Base-by-base conservation (phyloP, 2,113 vertebrate genomes). In the Mirza zaza region DNA sequence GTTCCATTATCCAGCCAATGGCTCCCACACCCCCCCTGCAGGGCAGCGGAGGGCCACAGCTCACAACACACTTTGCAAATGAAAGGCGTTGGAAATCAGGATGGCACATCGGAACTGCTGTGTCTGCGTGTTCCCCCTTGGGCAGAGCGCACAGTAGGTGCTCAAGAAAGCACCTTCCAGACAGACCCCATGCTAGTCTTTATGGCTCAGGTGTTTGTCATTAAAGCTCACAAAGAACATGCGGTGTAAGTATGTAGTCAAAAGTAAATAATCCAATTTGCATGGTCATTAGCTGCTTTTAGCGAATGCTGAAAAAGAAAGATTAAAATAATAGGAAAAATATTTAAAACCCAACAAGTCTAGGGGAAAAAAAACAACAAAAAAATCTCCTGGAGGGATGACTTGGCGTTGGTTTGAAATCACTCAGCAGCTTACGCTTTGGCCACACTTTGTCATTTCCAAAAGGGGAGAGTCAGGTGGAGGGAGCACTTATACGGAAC, bases 81-180 rank as follows among this genome's bases (percentile, higher is more conserved):
- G 21, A 55, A 55, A n/a, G 61, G 34, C 23, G 55, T 3, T 45
- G 34, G 83, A 55, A 76, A 45, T 79, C 20, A 95, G 68, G 21
- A 68, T 0, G 42, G 42, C 27, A 29, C 13, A 18, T 29, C 3
- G 50, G 63, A 88, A 70, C 4, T 6, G 65, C 70, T 10, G 25
- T 15, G 75, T 14, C n/a, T 21, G 7, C 5, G 0, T 0, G 36
- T 17, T 59, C 59, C 17, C 23, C 39, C 27, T 5, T 1, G 0
- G 9, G 27, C 6, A 21, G 29, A 55, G 76, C 57, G 25, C 55
- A 48, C n/a, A 82, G 81, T 34, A 90, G 88, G 59, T 93, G 50
- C 81, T 97, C 68, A 77, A 86, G 65, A 59, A 86, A 91, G 67
- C 45, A 81, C 20, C 34, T 88, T 34, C 2, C 42, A 48, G 0